Evolutionary conservation across 2,888 invertebrate genomes (phyloP).

Genomic region (Drosophila ezoana): DNA sequence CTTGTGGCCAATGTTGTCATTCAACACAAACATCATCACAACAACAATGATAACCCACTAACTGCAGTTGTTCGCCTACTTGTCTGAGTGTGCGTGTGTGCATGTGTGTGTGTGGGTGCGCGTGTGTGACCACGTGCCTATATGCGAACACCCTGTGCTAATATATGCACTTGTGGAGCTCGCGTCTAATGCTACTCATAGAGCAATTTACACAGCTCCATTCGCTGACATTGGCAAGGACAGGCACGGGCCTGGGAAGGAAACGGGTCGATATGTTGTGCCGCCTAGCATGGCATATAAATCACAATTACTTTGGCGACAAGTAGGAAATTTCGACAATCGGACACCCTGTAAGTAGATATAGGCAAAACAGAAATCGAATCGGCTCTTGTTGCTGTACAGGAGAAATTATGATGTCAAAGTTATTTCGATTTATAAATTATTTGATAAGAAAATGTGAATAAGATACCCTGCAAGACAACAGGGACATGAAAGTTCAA

Average conservation of each 20-base stretch:
- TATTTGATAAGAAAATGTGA: too few relatives aligned
- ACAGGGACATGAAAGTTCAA: too few relatives aligned
- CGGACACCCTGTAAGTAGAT: neutral
- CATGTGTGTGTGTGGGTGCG: conserved; percentile 3
- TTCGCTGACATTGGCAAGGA: conserved; percentile 31
- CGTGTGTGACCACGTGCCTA: neutral
- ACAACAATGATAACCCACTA: conserved; percentile 39
- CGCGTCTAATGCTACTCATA: conserved; percentile 39
- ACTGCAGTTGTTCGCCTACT: conserved; percentile 33
- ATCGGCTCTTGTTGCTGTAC: too few relatives aligned
- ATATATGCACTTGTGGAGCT: conserved; percentile 57
- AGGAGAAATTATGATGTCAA: too few relatives aligned
- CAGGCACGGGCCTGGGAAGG: conserved; percentile 1
- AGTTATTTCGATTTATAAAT: too few relatives aligned
- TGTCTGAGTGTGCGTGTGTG: conserved; percentile 6
- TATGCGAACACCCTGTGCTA: conserved; percentile 27
- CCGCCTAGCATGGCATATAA: conserved; percentile 20
- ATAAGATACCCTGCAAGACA: neutral
- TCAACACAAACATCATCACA: conserved; percentile 25
- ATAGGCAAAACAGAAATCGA: neutral
- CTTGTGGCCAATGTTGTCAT: conserved; percentile 52
- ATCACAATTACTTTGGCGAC: conserved; percentile 15
- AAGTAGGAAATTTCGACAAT: neutral
- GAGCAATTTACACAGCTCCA: conserved; percentile 52
- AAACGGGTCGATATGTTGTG: conserved; percentile 20